Evolutionary conservation across 1,140 invertebrate species (phyloP).

Genomic region (Aphis craccivora): DNA sequence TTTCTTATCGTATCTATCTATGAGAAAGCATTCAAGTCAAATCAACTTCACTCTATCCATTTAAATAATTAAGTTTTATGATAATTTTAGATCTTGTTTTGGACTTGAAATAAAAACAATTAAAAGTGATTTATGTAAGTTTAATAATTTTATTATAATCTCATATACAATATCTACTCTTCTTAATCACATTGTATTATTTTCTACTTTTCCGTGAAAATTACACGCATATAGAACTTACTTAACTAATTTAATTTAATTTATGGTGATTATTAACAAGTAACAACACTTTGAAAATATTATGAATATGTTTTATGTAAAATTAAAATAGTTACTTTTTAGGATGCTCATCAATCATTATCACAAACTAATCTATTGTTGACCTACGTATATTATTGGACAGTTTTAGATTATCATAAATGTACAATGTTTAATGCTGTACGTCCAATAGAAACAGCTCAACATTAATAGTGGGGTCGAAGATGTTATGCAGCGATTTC

Average conservation of each 20-base stretch:
- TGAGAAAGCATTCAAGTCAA: background rate
- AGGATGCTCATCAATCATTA: background rate
- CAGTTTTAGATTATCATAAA: background rate
- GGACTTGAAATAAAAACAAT: background rate
- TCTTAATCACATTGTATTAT: too few relatives aligned
- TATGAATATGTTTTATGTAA: too few relatives aligned
- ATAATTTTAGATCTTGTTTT: background rate
- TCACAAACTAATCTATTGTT: background rate
- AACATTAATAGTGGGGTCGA: background rate
- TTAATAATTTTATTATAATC: background rate
- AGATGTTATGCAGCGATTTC: background rate
- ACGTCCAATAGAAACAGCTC: background rate
- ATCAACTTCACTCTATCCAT: background rate
- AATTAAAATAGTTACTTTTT: background rate
- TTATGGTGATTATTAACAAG: too few relatives aligned
- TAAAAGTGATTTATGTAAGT: too few relatives aligned
- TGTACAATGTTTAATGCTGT: background rate
- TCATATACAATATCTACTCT: background rate
- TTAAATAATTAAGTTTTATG: background rate
- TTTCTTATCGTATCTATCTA: background rate
- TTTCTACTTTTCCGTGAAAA: too few relatives aligned
- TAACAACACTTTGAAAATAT: too few relatives aligned
- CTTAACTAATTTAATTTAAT: background rate
- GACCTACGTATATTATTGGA: background rate
- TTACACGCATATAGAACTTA: background rate